Evolutionary conservation across 2,113 vertebrate species (phyloP).

Genomic region (Melierax canorus): DNA sequence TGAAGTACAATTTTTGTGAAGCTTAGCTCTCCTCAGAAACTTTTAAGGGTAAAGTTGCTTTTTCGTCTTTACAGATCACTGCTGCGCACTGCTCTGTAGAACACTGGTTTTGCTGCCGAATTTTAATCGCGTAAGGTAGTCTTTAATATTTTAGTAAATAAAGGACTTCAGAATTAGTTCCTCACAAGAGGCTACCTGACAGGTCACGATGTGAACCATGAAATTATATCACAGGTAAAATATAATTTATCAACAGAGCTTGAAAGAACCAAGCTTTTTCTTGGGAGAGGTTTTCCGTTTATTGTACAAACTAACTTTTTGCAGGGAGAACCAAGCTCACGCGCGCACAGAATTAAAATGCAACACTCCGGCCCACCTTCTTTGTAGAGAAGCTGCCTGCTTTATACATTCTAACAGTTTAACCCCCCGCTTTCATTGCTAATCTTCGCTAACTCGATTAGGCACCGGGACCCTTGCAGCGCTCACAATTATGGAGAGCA

Average conservation of each 20-base stretch:
- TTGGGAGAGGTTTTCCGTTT: neutral
- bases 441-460: slow-evolving; percentile 24
- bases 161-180: slow-evolving; percentile 3
- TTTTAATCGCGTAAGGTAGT: neutral
- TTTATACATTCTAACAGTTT: neutral
- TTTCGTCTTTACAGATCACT: slow-evolving; percentile 23
- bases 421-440: neutral
- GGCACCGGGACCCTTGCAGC: accelerated
- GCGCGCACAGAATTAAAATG: neutral
- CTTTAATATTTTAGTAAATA: slow-evolving; percentile 28
- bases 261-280: neutral
- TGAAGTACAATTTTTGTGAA: slow-evolving; percentile 43
- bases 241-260: neutral
- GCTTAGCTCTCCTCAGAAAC: neutral
- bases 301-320: neutral
- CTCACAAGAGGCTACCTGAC: neutral
- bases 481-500: neutral
- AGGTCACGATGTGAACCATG: neutral
- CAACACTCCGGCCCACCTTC: neutral
- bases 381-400: neutral
- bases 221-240: neutral
- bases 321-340: neutral
- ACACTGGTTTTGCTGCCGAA: neutral
- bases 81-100: neutral
- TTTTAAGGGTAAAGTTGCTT: slow-evolving; percentile 26